A percentile compares a stretch with the other conserved stretches of the same genome.
Conservation (phyloP, 1,140 invertebrate species). For the Drosophila nasuta region DNA sequence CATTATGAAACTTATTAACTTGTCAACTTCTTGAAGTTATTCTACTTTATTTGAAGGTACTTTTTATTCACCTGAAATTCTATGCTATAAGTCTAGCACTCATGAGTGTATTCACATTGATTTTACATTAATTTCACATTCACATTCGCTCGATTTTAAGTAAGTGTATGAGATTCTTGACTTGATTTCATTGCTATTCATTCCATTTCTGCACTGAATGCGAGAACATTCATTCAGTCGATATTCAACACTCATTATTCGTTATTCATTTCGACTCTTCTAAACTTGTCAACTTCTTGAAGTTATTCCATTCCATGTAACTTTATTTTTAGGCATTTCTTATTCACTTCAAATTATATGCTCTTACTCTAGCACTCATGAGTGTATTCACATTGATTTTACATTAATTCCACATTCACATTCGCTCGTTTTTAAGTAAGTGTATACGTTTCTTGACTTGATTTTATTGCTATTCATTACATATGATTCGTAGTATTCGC, state of each 20-base stretch:
- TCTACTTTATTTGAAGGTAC: too few species aligned
- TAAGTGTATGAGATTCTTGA: neutral
- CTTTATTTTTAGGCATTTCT: too few species aligned
- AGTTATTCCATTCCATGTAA: too few species aligned
- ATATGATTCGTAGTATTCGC: neutral
- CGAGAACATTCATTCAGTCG: neutral
- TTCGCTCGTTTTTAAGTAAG: neutral
- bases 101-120: neutral
- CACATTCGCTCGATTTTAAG: neutral
- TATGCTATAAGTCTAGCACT: too few species aligned
- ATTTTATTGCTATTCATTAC: neutral
- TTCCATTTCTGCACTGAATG: neutral
- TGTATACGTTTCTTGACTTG: neutral
- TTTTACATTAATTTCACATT: neutral
- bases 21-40: too few species aligned
- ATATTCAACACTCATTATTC: neutral
- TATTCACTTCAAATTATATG: neutral
- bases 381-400: neutral
- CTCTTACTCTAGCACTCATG: neutral
- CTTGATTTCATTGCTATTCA: neutral
- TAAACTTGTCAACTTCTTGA: too few species aligned
- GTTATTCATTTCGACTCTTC: neutral
- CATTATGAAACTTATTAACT: too few species aligned
- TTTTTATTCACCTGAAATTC: too few species aligned
- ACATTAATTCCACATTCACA: neutral